phyloP scores from a whole-genome alignment of 2,113 vertebrate species.

The Bufo gargarizans region DNA sequence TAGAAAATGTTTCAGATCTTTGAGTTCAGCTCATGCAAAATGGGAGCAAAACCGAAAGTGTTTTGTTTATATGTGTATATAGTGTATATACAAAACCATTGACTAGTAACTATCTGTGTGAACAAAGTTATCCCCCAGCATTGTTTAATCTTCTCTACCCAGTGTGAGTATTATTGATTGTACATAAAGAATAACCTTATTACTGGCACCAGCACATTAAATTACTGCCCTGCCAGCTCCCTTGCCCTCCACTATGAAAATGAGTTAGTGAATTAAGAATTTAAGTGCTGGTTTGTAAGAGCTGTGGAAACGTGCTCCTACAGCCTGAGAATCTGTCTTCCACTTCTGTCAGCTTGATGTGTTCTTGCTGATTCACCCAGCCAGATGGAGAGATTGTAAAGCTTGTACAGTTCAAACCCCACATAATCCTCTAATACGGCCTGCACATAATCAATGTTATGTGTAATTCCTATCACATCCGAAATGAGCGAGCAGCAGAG shows the following conservation, averaged over 20 bases:
- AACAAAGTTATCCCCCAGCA: neutral
- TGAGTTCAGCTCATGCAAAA: too few species aligned
- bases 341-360: slow-evolving; percentile 35
- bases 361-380: slow-evolving; percentile 50
- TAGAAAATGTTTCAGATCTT: too few species aligned
- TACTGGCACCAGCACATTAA: neutral
- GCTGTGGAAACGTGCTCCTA: neutral
- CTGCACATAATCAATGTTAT: slow-evolving; percentile 53
- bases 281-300: neutral
- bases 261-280: neutral
- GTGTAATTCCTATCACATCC: slow-evolving; percentile 44
- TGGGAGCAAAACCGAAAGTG: too few species aligned
- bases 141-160: neutral
- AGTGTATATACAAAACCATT: neutral
- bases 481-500: slow-evolving; percentile 30
- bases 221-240: neutral
- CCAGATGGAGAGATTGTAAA: slow-evolving; percentile 51
- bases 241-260: neutral
- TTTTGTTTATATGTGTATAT: too few species aligned
- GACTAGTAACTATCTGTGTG: neutral
- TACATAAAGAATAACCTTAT: slow-evolving; percentile 1
- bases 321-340: slow-evolving; percentile 2
- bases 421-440: slow-evolving; percentile 49
- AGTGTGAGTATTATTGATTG: slow-evolving; percentile 9
- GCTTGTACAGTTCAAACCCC: slow-evolving; percentile 49